Percentiles rank a stretch among this genome's conserved stretches.
phyloP scores from a whole-genome alignment of 2,113 vertebrate species.

The Oreochromis tanganicae region DNA sequence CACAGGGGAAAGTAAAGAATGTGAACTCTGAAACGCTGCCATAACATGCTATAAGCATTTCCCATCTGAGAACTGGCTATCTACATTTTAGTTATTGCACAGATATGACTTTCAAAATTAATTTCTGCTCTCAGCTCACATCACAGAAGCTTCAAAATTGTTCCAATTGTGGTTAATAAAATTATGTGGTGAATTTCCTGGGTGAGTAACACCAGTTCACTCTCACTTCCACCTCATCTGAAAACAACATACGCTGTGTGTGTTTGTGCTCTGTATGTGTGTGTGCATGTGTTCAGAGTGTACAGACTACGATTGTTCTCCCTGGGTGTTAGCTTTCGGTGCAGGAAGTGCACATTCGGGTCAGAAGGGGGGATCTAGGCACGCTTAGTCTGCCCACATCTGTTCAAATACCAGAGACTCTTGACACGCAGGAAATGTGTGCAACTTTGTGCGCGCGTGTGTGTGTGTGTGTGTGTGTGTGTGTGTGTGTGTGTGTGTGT shows the following conservation, averaged over 20 bases:
- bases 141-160: background rate
- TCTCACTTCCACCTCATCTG: background rate
- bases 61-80: background rate
- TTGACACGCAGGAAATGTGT: conserved; percentile 63
- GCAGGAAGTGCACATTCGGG: conserved; percentile 75
- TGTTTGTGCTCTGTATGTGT: background rate
- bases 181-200: background rate
- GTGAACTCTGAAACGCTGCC: background rate
- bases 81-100: background rate
- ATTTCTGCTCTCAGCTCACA: background rate
- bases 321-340: conserved; percentile 68
- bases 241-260: conserved; percentile 20
- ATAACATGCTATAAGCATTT: background rate
- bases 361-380: conserved; percentile 60
- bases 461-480: background rate
- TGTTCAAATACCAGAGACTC: conserved; percentile 73
- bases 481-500: background rate
- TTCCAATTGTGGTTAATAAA: background rate
- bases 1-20: background rate
- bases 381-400: conserved; percentile 70
- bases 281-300: conserved; percentile 22
- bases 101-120: background rate
- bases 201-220: background rate
- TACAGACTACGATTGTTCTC: conserved; percentile 75
- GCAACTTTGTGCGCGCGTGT: background rate